Percentiles rank a stretch among this genome's conserved stretches.
Conservation (phyloP, 2,888 invertebrate genomes). For the Stenchaetothrips biformis region DNA sequence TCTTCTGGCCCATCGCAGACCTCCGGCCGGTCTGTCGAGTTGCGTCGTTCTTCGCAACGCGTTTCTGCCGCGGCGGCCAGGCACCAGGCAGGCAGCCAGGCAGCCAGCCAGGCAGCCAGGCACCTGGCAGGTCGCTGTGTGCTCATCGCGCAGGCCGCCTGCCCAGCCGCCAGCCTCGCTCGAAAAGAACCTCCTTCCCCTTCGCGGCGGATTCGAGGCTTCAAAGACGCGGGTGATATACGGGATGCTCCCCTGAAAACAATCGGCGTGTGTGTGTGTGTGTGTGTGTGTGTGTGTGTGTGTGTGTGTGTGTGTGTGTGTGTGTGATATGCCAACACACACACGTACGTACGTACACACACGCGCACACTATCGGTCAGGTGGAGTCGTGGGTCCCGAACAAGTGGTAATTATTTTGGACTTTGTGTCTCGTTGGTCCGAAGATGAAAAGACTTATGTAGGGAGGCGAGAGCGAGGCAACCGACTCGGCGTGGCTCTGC, state of each 20-base stretch:
- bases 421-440: neutral
- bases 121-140: conserved; percentile 5
- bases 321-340: neutral
- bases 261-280: neutral
- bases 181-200: neutral
- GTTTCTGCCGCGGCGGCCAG: neutral
- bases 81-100: neutral
- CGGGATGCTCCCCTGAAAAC: neutral
- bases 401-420: conserved; percentile 8
- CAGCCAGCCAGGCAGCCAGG: neutral
- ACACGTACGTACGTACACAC: neutral
- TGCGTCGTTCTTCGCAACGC: neutral
- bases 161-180: neutral
- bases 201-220: neutral
- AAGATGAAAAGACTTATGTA: neutral
- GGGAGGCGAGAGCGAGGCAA: neutral
- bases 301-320: neutral
- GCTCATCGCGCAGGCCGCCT: neutral
- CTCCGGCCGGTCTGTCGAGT: neutral
- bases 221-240: neutral
- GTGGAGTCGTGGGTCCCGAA: neutral
- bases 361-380: neutral
- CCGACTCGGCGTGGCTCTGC: neutral
- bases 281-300: neutral
- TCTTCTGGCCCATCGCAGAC: too few species aligned